Evolutionary conservation across 1,140 invertebrate genomes (phyloP), one percentile per base, ranked within the genome.

Genomic region (Procambarus virginalis): DNA sequence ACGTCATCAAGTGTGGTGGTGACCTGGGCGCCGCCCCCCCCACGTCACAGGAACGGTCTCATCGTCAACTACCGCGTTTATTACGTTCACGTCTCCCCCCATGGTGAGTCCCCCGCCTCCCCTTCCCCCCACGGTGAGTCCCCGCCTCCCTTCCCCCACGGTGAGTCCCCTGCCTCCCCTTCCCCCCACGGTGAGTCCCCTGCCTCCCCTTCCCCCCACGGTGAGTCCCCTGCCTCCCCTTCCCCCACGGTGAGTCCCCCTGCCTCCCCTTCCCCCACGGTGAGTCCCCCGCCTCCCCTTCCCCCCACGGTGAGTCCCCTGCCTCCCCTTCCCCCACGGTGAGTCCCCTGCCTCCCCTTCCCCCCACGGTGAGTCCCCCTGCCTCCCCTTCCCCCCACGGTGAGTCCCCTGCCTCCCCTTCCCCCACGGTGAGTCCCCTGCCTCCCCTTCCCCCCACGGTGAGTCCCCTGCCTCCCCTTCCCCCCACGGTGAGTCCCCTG

Each of bases 1-100:
- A 93, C 93, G 58, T 94, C 95, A 22, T 92, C 93, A 70, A 94
- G 93, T 68, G 93, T 94, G 22, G 88, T 92, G 68, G 92, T 94
- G 45, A 88, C 95, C 68, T 94, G 94, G 94, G 91, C 93, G 8
- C 92, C 94, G 3, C 94, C 95, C 9, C 93, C 95, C 88, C 94
- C 94, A 22, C 93, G 94, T 14, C 93, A 94, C 76, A 94, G 96
- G 51, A 96, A 95, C 93, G 95, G 96, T 49, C 93, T 95, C 6
- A 95, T 95, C 91, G 94, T 94, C 88, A 95, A 95, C 8, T 96
- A 96, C 92, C 95, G 94, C 79, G 94, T 55, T 55, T 95, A 5
- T 90, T 94, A 55, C 51, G 34, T 34, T 73, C 68, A n/a, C 68
- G n/a, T 20, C 6, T n/a, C n/a, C 8, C n/a, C n/a, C 68, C 22